phyloP scores from a whole-genome alignment of 2,888 invertebrate genomes.

The Lepidochrysops patricia region DNA sequence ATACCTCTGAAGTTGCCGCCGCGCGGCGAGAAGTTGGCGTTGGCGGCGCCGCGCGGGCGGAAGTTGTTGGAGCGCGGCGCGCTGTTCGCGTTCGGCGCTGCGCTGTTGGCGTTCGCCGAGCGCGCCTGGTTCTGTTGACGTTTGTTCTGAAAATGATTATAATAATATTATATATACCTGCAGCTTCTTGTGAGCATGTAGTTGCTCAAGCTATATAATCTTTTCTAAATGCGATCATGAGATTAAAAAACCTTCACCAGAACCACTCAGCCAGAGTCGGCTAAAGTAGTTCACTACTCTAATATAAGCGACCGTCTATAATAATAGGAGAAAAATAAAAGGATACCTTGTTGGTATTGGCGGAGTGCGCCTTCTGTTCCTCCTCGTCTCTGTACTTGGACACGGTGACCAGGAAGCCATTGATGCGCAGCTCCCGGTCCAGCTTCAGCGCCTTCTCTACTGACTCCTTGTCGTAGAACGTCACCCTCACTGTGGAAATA shows the following conservation, averaged over 20 bases:
- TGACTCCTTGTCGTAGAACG: constrained; percentile 59
- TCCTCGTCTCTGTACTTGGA: constrained; percentile 68
- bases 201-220: too few relatives aligned
- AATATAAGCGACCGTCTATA: too few relatives aligned
- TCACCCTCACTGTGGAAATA: constrained; percentile 52
- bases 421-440: constrained; percentile 69
- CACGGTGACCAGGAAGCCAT: constrained; percentile 67
- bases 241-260: too few relatives aligned
- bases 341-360: constrained; percentile 52
- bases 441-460: constrained; percentile 64
- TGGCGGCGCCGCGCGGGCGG: constrained; percentile 43
- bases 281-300: too few relatives aligned
- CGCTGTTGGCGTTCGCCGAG: constrained; percentile 23
- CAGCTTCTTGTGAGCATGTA: too few relatives aligned
- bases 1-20: constrained; percentile 57
- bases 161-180: too few relatives aligned
- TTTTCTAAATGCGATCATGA: too few relatives aligned
- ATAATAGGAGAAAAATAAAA: too few relatives aligned
- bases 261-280: too few relatives aligned
- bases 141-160: constrained; percentile 60
- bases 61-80: constrained; percentile 37
- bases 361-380: constrained; percentile 62
- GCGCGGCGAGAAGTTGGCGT: constrained; percentile 38
- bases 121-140: constrained; percentile 48
- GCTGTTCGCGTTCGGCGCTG: constrained; percentile 23